Evolutionary conservation across 2,888 invertebrate species (phyloP).

Genomic region (Chydorus sphaericus): DNA sequence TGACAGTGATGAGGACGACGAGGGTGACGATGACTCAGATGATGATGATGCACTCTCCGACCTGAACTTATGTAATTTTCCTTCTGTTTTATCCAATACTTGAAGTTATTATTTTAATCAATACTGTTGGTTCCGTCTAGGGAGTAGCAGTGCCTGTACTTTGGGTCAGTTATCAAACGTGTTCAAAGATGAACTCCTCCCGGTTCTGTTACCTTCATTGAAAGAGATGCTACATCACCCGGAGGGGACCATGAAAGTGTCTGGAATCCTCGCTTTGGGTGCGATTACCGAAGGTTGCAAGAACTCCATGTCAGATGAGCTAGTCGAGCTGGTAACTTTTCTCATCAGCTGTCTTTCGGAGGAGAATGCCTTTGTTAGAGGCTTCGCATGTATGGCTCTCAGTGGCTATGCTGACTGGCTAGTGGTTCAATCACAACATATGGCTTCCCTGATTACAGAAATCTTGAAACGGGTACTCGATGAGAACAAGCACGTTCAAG

Average conservation of each 20-base stretch:
- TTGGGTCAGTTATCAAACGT: constrained; percentile 94
- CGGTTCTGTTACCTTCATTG: constrained; percentile 84
- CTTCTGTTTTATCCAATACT: background rate
- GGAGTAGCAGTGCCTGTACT: constrained; percentile 97
- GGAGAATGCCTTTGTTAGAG: constrained; percentile 88
- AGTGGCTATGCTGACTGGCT: constrained; percentile 98
- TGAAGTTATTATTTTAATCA: background rate
- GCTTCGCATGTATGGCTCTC: constrained; percentile 98
- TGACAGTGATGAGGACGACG: constrained; percentile 39
- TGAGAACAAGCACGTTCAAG: constrained; percentile 94
- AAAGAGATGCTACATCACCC: constrained; percentile 91
- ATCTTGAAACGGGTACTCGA: constrained; percentile 84
- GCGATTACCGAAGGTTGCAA: constrained; percentile 76
- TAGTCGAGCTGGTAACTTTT: constrained; percentile 91
- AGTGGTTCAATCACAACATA: constrained; percentile 76
- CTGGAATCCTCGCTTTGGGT: constrained; percentile 83
- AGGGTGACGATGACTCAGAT: constrained; percentile 67
- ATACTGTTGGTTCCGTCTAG: constrained; percentile 25
- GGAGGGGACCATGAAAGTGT: constrained; percentile 93
- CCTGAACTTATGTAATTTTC: constrained; percentile 70
- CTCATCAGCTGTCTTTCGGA: constrained; percentile 82
- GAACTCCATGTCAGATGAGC: constrained; percentile 90
- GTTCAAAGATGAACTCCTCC: constrained; percentile 84
- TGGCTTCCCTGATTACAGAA: constrained; percentile 87
- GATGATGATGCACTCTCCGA: constrained; percentile 85